Base-by-base conservation (phyloP, 2,797 vertebrate species). In the Spinus olivaceus region DNA sequence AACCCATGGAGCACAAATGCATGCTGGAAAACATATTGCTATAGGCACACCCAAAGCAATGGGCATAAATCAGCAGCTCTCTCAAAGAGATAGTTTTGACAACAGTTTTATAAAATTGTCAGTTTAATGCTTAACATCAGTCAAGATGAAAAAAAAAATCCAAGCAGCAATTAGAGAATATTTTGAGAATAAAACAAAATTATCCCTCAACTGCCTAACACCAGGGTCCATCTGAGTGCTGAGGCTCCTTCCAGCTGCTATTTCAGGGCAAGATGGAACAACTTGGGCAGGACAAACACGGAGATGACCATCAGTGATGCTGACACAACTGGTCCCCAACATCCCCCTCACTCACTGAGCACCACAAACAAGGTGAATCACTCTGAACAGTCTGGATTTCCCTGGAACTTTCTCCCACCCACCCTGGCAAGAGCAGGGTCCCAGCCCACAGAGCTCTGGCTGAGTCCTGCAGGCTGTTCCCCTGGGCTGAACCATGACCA, bases 141-240 rank as follows among this genome's bases (percentile, higher is more conserved):
- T 13, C 63, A 42, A 57, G 27, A 61, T 13, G 20, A 5, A 47
- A 59, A 63, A 32, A 49, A 37, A 70, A 66, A 6, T 44, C 30
- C 44, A 37, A 49, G 37, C 17, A 51, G 33, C 18, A 73, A 51
- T 71, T 70, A 66, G 24, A 56, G 32, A 74, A 27, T 33, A 66
- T 60, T 42, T 33, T 67, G 39, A 35, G 70, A 92, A 81, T 8
- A 50, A 71, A 74, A 32, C 41, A 25, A 65, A 71, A 47, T 25
- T 27, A 9, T 73, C 28, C 49, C n/a, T 35, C 0, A 0, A 25
- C 16, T 30, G 33, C 2, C 0, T 3, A 61, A 84, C 0, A 5
- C n/a, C 32, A 28, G 0, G 1, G 69, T 4, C 3, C 46, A 51
- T 11, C 22, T 0, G 4, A 74, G 41, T 3, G 22, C 49, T 37